Evolutionary conservation across 2,113 vertebrate species (phyloP), one percentile per base, ranked within the genome.

Genomic region (Probosciger aterrimus): DNA sequence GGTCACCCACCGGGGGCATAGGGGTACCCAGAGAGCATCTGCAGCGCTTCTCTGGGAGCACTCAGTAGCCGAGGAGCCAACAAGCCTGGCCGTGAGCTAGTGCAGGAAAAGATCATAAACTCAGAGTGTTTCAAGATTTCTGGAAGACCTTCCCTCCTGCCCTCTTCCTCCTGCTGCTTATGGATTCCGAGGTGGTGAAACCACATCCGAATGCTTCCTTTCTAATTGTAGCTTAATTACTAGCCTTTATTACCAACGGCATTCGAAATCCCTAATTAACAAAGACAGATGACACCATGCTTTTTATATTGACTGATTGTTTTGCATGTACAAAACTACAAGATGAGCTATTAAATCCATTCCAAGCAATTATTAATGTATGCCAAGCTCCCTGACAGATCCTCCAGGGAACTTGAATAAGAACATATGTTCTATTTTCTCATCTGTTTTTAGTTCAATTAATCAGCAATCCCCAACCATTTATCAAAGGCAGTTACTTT

Each of bases 361-460:
- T 92, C 76, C 73, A 62, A 87, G 83, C 82, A 67, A 82, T 68
- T 80, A 87, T 88, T 69, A 82, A 59, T 65, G 73, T 91, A 82
- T 79, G 74, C 82, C 88, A 83, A 88, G 68, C 65, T 41, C 81
- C 75, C 71, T 65, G 68, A 95, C 60, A 76, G 55, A 91, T 84
- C 28, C 86, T 93, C 76, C 14, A 19, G 93, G 91, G 59, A 87
- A 50, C 89, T 63, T 88, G 94, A 97, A 92, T 86, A 76, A 90
- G 94, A 96, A 92, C 91, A 73, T 57, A 64, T 76, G 85, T 86
- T 89, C 84, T 79, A 76, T 95, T 92, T 96, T 93, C 92, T 96
- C 95, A 79, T 73, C 82, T 96, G 93, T 82, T 96, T 96, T 92
- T 53, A 82, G 92, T 93, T 95, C 37, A 92, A 86, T 94, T 91